Evolutionary conservation across 2,113 vertebrate genomes (phyloP).

Genomic region (Stercorarius parasiticus): DNA sequence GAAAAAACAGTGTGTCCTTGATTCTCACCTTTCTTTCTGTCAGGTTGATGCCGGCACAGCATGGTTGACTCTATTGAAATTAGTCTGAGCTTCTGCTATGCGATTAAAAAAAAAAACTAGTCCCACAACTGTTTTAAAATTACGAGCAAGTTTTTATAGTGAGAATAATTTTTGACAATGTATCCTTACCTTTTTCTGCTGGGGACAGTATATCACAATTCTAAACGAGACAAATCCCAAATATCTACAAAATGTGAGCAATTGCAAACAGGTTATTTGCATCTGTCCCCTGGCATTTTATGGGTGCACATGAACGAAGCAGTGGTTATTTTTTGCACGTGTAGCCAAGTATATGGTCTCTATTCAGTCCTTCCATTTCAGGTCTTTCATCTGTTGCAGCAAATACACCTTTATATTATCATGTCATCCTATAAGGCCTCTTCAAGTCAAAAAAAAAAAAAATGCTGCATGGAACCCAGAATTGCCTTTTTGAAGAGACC

Average conservation of each 20-base stretch:
- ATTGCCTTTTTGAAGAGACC: not conserved
- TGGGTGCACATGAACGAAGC: not conserved
- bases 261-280: not conserved
- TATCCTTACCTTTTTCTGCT: not conserved
- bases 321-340: not conserved
- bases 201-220: not conserved
- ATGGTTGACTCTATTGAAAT: not conserved
- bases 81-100: not conserved
- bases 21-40: not conserved
- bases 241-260: not conserved
- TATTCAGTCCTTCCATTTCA: not conserved
- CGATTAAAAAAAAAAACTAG: not conserved
- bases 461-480: not conserved
- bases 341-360: not conserved
- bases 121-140: not conserved
- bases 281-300: not conserved
- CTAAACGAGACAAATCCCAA: not conserved
- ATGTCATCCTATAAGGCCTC: not conserved
- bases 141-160: not conserved
- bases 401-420: not conserved
- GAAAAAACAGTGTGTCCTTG: not conserved
- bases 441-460: not conserved
- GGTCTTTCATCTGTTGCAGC: not conserved
- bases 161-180: not conserved
- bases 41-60: not conserved